Base-by-base conservation (phyloP, 2,113 vertebrate species). In the Lates calcarifer region DNA sequence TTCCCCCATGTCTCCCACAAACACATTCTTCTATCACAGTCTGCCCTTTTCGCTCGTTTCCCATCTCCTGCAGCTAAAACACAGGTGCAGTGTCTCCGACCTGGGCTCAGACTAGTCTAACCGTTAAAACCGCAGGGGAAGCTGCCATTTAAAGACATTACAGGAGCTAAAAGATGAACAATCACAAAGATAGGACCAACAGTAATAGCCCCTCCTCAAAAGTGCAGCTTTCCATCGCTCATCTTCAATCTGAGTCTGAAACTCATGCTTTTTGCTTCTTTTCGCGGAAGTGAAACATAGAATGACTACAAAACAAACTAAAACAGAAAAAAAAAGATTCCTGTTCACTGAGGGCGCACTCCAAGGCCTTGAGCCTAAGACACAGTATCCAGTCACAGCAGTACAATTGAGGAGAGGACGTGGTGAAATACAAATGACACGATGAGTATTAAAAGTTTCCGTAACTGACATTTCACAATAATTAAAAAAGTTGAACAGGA, bases 311-410 rank as follows among this genome's bases (percentile, higher is more conserved):
- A 85, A 89, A 80, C 31, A 71, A 83, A 88, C 56, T 35, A 64
- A 69, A 86, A 72, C 8, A 53, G 39, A 66, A 83, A 39, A 61
- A 67, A 82, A 72, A 74, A 81, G 53, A 74, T 61, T 88, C 29
- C 60, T 79, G 82, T 82, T 87, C 85, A 81, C 76, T 69, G 87
- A 82, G 83, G 87, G 86, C 57, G 20, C 80, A 77, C 77, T 77
- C 33, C 29, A 15, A 75, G 87, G 87, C 85, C 74, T 90, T 41
- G 61, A 71, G 82, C 68, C 85, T 78, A 76, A 90, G 87, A 92
- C 91, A 90, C 89, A 91, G 91, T 92, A 84, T 90, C 80, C 87
- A 90, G 91, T 91, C 90, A 90, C 81, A 88, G 84, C 87, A 87
- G 86, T 77, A 91, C 79, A 68, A 49, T 29, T 72, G 89, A 90